Conservation (phyloP, 2,888 invertebrate species). For the Zonitis immaculata region DNA sequence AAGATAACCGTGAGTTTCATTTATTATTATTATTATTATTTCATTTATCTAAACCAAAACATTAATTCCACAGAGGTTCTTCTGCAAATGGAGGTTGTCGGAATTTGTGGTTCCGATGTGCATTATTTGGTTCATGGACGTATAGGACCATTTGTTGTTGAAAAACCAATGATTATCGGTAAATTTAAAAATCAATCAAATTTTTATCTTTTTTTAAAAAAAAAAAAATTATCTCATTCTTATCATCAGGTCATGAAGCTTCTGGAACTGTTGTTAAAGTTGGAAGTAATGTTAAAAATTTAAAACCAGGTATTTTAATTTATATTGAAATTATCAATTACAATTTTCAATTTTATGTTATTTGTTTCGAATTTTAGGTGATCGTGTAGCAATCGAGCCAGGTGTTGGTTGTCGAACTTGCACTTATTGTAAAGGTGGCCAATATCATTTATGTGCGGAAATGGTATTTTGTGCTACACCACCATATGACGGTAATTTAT, state of each 20-base stretch:
- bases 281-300: conserved; percentile 63
- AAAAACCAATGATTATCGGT: conserved; percentile 89
- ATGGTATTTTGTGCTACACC: conserved; percentile 94
- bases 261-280: conserved; percentile 74
- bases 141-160: conserved; percentile 83
- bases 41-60: not conserved
- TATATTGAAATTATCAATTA: too few species aligned
- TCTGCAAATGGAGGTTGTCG: conserved; percentile 83
- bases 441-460: conserved; percentile 86
- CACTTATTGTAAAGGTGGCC: conserved; percentile 78
- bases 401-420: conserved; percentile 86
- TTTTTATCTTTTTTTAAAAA: too few species aligned
- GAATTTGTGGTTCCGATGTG: conserved; percentile 97
- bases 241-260: conserved; percentile 94
- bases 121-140: conserved; percentile 82
- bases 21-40: too few species aligned
- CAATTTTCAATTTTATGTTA: too few species aligned
- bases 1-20: conserved; percentile 66
- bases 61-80: conserved; percentile 66
- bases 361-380: too few species aligned
- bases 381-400: conserved; percentile 92
- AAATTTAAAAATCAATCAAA: too few species aligned
- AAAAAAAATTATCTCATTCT: too few species aligned
- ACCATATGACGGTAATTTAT: conserved; percentile 84
- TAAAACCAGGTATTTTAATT: conserved; percentile 66